Evolutionary conservation across 2,888 invertebrate genomes (phyloP), one percentile per base, ranked within the genome.

Genomic region (Barypeithes pellucidus): DNA sequence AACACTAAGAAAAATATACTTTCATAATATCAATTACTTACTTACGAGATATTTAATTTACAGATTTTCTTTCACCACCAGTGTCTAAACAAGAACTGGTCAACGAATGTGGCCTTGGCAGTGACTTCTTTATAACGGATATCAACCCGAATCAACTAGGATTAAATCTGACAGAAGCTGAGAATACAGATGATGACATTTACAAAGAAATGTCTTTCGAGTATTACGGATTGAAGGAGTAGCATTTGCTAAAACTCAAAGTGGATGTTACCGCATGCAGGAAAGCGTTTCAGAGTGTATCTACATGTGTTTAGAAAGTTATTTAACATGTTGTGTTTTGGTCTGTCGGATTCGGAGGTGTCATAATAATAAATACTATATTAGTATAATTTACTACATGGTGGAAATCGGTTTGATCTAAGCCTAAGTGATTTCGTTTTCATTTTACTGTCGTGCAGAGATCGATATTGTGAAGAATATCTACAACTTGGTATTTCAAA

Each of bases 11-110:
- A n/a, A n/a, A n/a, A n/a, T n/a, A n/a, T n/a, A n/a, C n/a, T n/a
- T n/a, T n/a, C n/a, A n/a, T n/a, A n/a, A n/a, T n/a, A n/a, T n/a
- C n/a, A n/a, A n/a, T n/a, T n/a, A n/a, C n/a, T n/a, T n/a, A n/a
- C n/a, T 33, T 33, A 33, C 4, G 33, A 33, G n/a, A 16, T 22
- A 16, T 50, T 39, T 41, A 16, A 0, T 20, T 65, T 84, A 41
- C 83, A 89, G 90, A 89, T 83, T 90, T 90, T 79, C 82, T 90
- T 73, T 88, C 89, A 79, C 89, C 89, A 50, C 84, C 86, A 72
- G 92, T 94, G 60, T 92, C 94, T 39, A 92, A 93, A 81, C 94
- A 94, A 82, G 91, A 94, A 78, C 91, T 93, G 3, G 93, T 93
- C 8, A 89, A 92, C 75, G 95, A 94, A 83, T 93, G 94, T 78